Conservation (phyloP, 2,888 invertebrate species). For the Pammene fasciana region DNA sequence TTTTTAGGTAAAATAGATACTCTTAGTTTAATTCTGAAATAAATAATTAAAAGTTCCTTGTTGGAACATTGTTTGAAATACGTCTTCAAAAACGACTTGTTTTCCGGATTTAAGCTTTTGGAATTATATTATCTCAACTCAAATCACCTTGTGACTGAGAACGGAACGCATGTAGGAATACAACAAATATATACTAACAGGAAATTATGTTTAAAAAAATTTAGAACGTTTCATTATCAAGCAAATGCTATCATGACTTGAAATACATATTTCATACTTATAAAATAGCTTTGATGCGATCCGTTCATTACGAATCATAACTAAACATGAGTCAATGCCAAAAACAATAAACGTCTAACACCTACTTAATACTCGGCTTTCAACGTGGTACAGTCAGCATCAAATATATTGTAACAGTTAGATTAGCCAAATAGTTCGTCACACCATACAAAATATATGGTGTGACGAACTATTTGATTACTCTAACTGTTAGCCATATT, state of each 20-base stretch:
- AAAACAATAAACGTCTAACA: constrained; percentile 51
- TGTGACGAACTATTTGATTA: no score
- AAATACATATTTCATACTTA: not conserved
- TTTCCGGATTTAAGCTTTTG: not conserved
- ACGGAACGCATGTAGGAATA: not conserved
- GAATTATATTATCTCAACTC: not conserved
- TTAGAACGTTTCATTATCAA: no score
- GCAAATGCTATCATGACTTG: not conserved
- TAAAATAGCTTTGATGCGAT: not conserved
- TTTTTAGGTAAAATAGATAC: not conserved
- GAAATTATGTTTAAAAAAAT: not conserved
- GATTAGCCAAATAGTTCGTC: no score
- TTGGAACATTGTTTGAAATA: no score
- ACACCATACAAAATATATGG: no score
- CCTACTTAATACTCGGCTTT: constrained; percentile 44
- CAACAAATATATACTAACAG: no score
- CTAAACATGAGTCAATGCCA: constrained; percentile 48
- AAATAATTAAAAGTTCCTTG: not conserved
- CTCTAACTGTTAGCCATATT: no score
- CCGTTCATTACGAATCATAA: constrained; percentile 1
- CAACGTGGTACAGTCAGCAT: no score
- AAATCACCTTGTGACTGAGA: not conserved
- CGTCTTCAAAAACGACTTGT: no score
- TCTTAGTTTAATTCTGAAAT: not conserved
- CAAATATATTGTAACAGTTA: no score